Base-by-base conservation (phyloP, 2,797 vertebrate species). In the Malurus splendens region DNA sequence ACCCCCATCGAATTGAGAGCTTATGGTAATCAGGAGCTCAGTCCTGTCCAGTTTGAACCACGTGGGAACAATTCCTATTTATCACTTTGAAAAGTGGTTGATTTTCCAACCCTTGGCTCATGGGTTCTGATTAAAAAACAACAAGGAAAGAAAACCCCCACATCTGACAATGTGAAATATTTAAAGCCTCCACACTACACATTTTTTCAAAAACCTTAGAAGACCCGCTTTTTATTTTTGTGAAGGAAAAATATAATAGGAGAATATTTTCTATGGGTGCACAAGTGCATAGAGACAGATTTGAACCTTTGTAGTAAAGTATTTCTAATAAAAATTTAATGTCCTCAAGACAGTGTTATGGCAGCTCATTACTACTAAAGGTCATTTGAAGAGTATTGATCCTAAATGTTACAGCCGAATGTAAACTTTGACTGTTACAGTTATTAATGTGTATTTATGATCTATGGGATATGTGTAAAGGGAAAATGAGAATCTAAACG, bases 321-420 rank as follows among this genome's bases (percentile, higher is more conserved):
- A 95, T 96, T 95, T 89, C 90, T 91, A 94, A 96, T 96, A 94
- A 96, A 95, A 96, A 92, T 87, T 93, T 95, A 95, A 93, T 90
- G 90, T 95, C 90, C 70, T 87, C 72, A 33, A 94, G 95, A 94
- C 93, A 94, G 89, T 93, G 92, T 94, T 91, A 94, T 92, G 93
- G 91, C 89, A 95, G 86, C 93, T 96, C 92, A 94, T 94, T 94
- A 95, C 89, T 93, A 77, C 91, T 93, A 94, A 95, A 95, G 94
- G 94, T 96, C 93, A 94, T 93, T 93, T 95, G 93, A 94, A 96
- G 92, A 95, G 92, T 94, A 95, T 95, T 92, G 94, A 95, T 95
- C 93, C 89, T 90, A 91, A 96, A 95, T 96, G 94, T 93, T 95
- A 96, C 92, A 88, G 88, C 74, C 0, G 71, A 95, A 94, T 92